phyloP scores from a whole-genome alignment of 1,140 invertebrate species.

The Dolichoris vasculosae region DNA sequence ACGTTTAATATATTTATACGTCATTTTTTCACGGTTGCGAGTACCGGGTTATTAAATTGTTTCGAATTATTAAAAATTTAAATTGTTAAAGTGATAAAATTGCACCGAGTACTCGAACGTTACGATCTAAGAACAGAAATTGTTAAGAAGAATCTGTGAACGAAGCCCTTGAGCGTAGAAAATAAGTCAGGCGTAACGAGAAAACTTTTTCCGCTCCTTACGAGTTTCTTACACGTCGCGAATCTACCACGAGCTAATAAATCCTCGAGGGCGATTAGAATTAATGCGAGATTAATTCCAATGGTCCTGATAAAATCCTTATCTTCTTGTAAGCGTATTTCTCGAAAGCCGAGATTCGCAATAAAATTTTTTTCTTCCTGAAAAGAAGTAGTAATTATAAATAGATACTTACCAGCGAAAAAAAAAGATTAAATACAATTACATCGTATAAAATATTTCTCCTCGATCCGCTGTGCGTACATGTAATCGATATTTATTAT shows the following conservation, averaged over 20 bases:
- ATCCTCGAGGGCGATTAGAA: constrained; percentile 59
- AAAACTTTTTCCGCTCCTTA: constrained; percentile 51
- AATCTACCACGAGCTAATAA: constrained; percentile 58
- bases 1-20: no score
- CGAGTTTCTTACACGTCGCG: constrained; percentile 51
- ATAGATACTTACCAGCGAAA: not conserved
- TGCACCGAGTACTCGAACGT: not conserved
- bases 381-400: not conserved
- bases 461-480: not conserved
- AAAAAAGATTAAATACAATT: constrained; percentile 7
- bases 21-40: no score
- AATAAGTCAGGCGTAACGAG: constrained; percentile 49
- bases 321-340: constrained; percentile 52
- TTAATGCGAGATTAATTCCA: constrained; percentile 64
- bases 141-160: constrained; percentile 30
- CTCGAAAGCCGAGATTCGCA: constrained; percentile 11
- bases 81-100: not conserved
- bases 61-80: not conserved
- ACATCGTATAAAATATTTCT: not conserved
- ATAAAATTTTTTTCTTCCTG: constrained; percentile 10
- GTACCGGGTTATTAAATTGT: no score
- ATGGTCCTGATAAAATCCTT: constrained; percentile 60
- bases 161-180: constrained; percentile 20
- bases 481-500: not conserved
- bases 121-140: constrained; percentile 33